Conservation (phyloP, 2,888 invertebrate species). For the Stegana nigrithorax region DNA sequence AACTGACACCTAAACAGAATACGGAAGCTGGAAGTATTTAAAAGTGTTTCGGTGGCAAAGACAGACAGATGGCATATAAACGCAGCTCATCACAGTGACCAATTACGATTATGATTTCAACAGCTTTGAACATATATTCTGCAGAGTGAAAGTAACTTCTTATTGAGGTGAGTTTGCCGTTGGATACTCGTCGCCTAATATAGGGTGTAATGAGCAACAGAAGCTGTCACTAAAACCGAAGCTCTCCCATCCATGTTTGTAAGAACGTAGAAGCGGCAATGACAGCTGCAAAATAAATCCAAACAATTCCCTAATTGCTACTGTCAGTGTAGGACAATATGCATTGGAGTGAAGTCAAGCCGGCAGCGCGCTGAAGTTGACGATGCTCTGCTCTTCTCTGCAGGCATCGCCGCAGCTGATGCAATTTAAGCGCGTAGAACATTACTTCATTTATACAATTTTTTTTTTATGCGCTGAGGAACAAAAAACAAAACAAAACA, state of each 20-base stretch:
- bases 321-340: constrained; percentile 27
- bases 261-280: constrained; percentile 20
- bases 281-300: constrained; percentile 33
- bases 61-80: too few relatives aligned
- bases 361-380: background rate
- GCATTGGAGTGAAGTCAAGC: background rate
- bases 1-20: too few relatives aligned
- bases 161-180: too few relatives aligned
- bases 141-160: too few relatives aligned
- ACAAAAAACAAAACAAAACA: background rate
- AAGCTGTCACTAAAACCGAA: constrained; percentile 11
- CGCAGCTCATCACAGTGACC: too few relatives aligned
- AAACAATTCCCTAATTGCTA: constrained; percentile 53
- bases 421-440: constrained; percentile 1
- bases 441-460: constrained; percentile 2
- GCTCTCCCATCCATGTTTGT: background rate
- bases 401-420: background rate
- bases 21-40: too few relatives aligned
- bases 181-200: too few relatives aligned
- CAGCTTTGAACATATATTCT: too few relatives aligned
- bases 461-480: background rate
- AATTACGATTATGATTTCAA: too few relatives aligned
- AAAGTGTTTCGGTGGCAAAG: too few relatives aligned
- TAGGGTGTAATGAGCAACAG: constrained; percentile 20
- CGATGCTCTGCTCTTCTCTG: background rate